Evolutionary conservation across 2,113 vertebrate species (phyloP), one percentile per base, ranked within the genome.

Genomic region (Anhinga rufa): DNA sequence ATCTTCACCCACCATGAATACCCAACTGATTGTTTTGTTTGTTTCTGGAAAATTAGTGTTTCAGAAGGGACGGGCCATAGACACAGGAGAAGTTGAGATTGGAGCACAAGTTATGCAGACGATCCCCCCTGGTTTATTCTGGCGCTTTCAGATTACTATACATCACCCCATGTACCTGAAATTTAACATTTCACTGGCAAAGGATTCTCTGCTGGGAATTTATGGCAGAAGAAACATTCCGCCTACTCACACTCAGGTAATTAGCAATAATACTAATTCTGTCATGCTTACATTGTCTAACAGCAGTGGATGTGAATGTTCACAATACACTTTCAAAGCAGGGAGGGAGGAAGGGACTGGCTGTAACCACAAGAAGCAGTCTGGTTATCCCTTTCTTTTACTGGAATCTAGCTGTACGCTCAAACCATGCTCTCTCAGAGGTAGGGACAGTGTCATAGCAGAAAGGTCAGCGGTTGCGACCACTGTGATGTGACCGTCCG

Each of bases 241-340:
- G 72, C 99, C 99, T 57, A 99, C 99, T 71, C 99, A 99, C 95
- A 99, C 99, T 71, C 99, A 99, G 99, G 99, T 99, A 99, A 95
- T 81, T 89, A 75, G 51, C 54, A 74, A 31, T 57, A 9, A 64
- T 24, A 21, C n/a, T 52, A 46, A 16, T 94, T 80, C 48, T 71
- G 0, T 42, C 64, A 4, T 8, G 4, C 31, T 60, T n/a, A 1
- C 2, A 1, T 58, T 86, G 91, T 70, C 82, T 46, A n/a, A 25
- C 44, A 48, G 55, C 68, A n/a, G 69, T 20, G 29, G 55, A 51
- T 48, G 10, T 2, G 2, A 36, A 31, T 12, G 28, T 61, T 95
- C 75, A 36, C 20, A 32, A 5, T 17, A 4, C 0, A 0, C 32
- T 82, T 72, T 26, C 29, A 52, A 32, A 84, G 80, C 18, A 29